Percentiles rank a stretch among this genome's conserved stretches.
Conservation (phyloP, 35 echinoderm and acorn worm species). For the Eucidaris tribuloides region DNA sequence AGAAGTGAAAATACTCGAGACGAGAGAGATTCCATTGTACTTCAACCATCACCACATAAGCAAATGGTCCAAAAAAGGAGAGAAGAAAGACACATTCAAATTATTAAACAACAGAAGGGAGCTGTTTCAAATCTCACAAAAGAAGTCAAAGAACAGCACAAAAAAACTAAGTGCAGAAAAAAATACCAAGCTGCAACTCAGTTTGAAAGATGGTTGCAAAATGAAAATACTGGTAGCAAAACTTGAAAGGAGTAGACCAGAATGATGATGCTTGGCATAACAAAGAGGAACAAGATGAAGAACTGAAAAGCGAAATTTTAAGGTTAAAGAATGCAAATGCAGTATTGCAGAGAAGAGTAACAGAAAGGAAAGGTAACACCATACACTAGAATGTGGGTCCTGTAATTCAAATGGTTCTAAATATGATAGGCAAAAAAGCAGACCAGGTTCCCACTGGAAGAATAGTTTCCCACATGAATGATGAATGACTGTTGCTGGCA, state of each 20-base stretch:
- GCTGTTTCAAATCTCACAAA: not conserved
- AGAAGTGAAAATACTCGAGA: not conserved
- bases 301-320: not conserved
- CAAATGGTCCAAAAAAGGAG: not conserved
- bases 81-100: not conserved
- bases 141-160: not conserved
- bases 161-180: not conserved
- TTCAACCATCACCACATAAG: slow-evolving; percentile 19
- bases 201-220: not conserved
- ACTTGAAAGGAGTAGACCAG: too few species aligned
- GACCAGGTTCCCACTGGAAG: not conserved
- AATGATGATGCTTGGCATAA: too few species aligned
- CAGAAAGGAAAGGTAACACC: not conserved
- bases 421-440: not conserved
- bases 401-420: not conserved
- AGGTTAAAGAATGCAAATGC: not conserved
- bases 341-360: not conserved
- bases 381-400: not conserved
- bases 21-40: too few species aligned
- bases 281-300: not conserved
- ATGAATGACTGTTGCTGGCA: not conserved
- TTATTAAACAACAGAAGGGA: not conserved
- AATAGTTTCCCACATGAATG: slow-evolving; percentile 1
- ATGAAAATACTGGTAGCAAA: not conserved
- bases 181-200: not conserved